phyloP scores from a whole-genome alignment of 2,113 vertebrate genomes.

The Dasyprocta punctata region DNA sequence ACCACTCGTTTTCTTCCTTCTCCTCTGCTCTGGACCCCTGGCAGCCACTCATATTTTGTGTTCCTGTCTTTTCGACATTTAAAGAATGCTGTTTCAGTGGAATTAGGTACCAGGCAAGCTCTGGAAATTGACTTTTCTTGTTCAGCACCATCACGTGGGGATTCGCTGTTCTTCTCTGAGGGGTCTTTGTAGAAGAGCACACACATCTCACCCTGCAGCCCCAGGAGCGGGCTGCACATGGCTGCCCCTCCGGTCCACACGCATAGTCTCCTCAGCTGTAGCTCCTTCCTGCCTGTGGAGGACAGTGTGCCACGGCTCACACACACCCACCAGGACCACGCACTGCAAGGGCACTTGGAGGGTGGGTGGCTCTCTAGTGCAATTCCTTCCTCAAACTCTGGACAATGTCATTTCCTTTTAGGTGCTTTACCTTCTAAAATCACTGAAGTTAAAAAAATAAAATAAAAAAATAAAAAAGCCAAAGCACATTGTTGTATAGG shows the following conservation, averaged over 20 bases:
- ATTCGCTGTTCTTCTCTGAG: not conserved
- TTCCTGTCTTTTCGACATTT: not conserved
- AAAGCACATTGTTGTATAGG: not conserved
- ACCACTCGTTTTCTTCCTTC: not conserved
- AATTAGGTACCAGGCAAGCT: not conserved
- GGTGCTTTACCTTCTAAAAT: not conserved
- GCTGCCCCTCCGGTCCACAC: not conserved
- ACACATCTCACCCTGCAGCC: too few species aligned
- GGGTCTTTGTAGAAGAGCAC: not conserved
- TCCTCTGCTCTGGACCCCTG: not conserved
- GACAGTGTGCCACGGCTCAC: not conserved
- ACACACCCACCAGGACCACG: too few species aligned
- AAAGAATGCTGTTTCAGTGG: not conserved
- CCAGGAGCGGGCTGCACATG: not conserved
- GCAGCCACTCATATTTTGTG: too few species aligned
- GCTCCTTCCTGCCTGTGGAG: too few species aligned
- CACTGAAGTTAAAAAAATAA: not conserved
- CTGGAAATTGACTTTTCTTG: not conserved
- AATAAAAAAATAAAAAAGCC: not conserved
- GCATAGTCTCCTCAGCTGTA: not conserved
- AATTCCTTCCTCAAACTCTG: not conserved
- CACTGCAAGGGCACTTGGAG: not conserved
- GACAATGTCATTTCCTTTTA: not conserved
- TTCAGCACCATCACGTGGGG: not conserved
- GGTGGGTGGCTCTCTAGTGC: not conserved